Evolutionary conservation across 2,113 vertebrate genomes (phyloP).

Genomic region (Forbesichthys papilliferus): DNA sequence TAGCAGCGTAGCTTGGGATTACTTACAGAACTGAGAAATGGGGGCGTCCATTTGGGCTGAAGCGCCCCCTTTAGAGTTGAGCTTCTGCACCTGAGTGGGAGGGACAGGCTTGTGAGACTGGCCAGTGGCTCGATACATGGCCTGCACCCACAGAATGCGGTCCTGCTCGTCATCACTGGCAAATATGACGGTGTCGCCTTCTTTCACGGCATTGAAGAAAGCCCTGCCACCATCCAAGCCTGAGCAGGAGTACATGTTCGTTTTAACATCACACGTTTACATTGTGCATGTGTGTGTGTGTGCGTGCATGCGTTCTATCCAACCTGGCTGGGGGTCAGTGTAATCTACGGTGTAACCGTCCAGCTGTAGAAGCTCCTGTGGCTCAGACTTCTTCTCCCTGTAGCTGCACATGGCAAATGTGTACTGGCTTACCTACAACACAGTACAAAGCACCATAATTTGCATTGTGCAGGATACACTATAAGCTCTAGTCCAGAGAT

Average conservation of each 20-base stretch:
- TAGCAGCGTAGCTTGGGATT: conserved; percentile 56
- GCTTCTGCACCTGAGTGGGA: conserved; percentile 98
- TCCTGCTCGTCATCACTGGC: conserved; percentile 98
- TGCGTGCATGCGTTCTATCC: not conserved
- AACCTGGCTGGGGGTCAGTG: conserved; percentile 98
- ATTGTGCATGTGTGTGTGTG: not conserved
- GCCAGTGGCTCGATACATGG: conserved; percentile 98
- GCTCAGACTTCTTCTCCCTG: conserved; percentile 97
- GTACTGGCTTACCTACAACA: conserved; percentile 94
- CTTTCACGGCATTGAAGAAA: conserved; percentile 99
- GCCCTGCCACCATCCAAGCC: conserved; percentile 96
- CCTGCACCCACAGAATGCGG: conserved; percentile 98
- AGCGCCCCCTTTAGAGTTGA: conserved; percentile 97
- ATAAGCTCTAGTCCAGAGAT: too few species aligned
- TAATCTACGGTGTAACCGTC: conserved; percentile 99
- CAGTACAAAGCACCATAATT: conserved; percentile 12
- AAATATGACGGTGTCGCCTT: conserved; percentile 98
- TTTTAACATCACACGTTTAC: not conserved
- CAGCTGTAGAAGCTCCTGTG: conserved; percentile 95
- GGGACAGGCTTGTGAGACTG: conserved; percentile 99
- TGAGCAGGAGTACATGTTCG: conserved; percentile 37
- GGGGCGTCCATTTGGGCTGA: conserved; percentile 97
- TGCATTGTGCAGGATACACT: too few species aligned
- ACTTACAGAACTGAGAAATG: conserved; percentile 99
- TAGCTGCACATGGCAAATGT: conserved; percentile 99